phyloP scores from a whole-genome alignment of 2,888 invertebrate species.

The Perizoma affinitatum region DNA sequence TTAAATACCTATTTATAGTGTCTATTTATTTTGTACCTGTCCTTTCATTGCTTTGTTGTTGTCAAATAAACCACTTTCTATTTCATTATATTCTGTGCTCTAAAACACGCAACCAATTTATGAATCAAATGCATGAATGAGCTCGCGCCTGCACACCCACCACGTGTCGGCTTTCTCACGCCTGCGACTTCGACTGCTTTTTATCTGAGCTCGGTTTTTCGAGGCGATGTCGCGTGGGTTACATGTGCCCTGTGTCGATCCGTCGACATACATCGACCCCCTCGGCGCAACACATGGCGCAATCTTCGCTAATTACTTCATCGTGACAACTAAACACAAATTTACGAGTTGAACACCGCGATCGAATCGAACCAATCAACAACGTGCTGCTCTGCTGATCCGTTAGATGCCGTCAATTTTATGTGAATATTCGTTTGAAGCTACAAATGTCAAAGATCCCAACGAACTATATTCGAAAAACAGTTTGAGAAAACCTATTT shows the following conservation, averaged over 20 bases:
- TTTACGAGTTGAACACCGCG: slow-evolving; percentile 20
- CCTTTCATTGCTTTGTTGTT: too few species aligned
- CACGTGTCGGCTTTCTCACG: slow-evolving; percentile 82
- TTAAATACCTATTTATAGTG: too few species aligned
- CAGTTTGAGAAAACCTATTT: too few species aligned
- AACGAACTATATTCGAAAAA: too few species aligned
- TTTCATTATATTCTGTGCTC: slow-evolving; percentile 39
- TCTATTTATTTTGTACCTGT: too few species aligned
- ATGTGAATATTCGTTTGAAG: slow-evolving; percentile 4
- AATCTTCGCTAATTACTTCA: slow-evolving; percentile 75
- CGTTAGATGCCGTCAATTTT: background rate
- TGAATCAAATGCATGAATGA: slow-evolving; percentile 84
- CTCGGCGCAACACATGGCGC: slow-evolving; percentile 74
- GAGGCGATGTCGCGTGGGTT: slow-evolving; percentile 72
- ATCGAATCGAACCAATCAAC: slow-evolving; percentile 15
- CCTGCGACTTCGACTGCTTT: slow-evolving; percentile 65
- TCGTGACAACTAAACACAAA: slow-evolving; percentile 45
- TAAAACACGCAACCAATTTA: slow-evolving; percentile 64
- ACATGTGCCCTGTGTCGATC: slow-evolving; percentile 64
- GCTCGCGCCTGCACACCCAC: slow-evolving; percentile 54
- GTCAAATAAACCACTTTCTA: too few species aligned
- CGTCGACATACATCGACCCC: slow-evolving; percentile 71
- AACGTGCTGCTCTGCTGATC: background rate
- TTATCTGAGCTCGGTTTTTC: slow-evolving; percentile 69
- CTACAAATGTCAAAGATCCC: too few species aligned